Evolutionary conservation across 1,140 invertebrate genomes (phyloP).

Genomic region (Drosophila hydei): DNA sequence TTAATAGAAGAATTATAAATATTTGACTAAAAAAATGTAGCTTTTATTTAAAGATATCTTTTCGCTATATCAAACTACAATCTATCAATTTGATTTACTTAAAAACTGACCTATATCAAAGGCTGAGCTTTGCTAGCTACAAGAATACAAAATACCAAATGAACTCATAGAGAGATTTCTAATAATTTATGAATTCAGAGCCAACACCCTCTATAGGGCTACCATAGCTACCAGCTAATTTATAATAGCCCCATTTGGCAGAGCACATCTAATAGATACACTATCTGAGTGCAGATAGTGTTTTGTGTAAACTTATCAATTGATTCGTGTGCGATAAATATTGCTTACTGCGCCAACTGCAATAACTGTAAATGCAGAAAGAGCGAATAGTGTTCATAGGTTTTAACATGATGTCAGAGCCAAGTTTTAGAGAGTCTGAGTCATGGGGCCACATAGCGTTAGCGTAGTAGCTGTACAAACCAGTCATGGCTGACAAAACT

Average conservation of each 20-base stretch:
- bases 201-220: too few relatives aligned
- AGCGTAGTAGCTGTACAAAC: constrained; percentile 29
- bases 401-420: constrained; percentile 40
- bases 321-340: constrained; percentile 7
- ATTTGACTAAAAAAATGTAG: too few relatives aligned
- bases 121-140: too few relatives aligned
- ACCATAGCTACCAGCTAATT: background rate
- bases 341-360: background rate
- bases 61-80: too few relatives aligned
- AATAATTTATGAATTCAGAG: too few relatives aligned
- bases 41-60: too few relatives aligned
- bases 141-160: too few relatives aligned
- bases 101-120: too few relatives aligned
- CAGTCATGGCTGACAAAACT: constrained; percentile 29
- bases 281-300: constrained; percentile 18
- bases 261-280: background rate
- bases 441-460: constrained; percentile 16
- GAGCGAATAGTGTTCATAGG: background rate
- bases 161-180: background rate
- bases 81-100: too few relatives aligned
- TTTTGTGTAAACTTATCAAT: constrained; percentile 2
- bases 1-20: too few relatives aligned
- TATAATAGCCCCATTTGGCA: background rate
- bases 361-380: constrained; percentile 18
- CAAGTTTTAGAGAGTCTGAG: constrained; percentile 22